A percentile compares a stretch with the other conserved stretches of the same genome.
phyloP scores from a whole-genome alignment of 35 echinoderm and acorn worm genomes.

The Ptychodera flava region DNA sequence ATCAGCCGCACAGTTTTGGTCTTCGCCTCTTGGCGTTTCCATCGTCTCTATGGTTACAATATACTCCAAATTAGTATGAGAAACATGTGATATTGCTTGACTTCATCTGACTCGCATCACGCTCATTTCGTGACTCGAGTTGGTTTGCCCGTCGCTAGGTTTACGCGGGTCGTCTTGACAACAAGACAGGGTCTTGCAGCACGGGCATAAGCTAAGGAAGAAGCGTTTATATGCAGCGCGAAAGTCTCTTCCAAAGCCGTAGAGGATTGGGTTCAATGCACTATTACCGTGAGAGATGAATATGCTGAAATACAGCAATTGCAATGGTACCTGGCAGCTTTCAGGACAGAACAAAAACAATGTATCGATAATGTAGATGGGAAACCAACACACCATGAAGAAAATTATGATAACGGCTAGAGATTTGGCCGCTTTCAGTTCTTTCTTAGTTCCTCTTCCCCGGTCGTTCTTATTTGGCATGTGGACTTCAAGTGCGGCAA shows the following conservation, averaged over 20 bases:
- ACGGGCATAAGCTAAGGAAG: not conserved
- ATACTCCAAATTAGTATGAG: too few relatives aligned
- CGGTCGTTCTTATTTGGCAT: not conserved
- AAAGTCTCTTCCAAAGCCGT: not conserved
- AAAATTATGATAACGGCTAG: not conserved
- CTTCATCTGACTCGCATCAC: too few relatives aligned
- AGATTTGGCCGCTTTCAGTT: not conserved
- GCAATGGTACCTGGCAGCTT: not conserved
- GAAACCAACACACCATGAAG: not conserved
- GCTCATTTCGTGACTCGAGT: too few relatives aligned
- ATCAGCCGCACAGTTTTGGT: too few relatives aligned
- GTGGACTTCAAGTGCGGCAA: not conserved
- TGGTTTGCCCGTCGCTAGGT: too few relatives aligned
- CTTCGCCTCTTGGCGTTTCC: too few relatives aligned
- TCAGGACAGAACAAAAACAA: not conserved
- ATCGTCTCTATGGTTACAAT: too few relatives aligned
- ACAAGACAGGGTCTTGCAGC: too few relatives aligned
- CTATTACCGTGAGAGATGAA: not conserved
- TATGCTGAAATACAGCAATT: not conserved
- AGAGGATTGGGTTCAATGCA: not conserved
- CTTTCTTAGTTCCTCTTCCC: not conserved
- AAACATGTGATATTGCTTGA: too few relatives aligned
- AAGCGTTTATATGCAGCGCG: not conserved
- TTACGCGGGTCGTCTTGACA: too few relatives aligned
- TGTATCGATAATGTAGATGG: not conserved